These are phyloP conservation scores for Globodera ellingtonae DNA, from an alignment of 1,140 invertebrate genomes.

Conservation along the genomic window DNA sequence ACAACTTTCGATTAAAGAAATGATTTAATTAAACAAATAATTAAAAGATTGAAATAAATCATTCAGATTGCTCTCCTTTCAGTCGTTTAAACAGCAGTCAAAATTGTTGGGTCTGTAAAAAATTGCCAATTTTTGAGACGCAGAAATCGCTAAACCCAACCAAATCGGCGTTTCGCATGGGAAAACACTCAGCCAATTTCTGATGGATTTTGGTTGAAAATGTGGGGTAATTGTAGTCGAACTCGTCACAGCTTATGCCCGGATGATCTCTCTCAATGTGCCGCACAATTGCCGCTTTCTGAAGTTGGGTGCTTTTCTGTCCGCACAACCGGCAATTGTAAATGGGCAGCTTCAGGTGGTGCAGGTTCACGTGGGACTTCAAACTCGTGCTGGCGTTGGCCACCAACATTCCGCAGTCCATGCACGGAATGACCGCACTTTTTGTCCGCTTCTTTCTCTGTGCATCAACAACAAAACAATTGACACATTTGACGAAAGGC, in stretches of 20 bases:
- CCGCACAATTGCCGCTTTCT: background rate
- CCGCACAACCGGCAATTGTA: background rate
- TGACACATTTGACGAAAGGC: too few species aligned
- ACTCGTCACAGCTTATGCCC: background rate
- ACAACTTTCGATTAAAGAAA: background rate
- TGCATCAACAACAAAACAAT: background rate
- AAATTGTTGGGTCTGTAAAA: background rate
- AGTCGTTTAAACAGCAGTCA: background rate
- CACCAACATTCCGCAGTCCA: background rate
- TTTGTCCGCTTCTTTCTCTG: background rate
- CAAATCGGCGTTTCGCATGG: background rate
- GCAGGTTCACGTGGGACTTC: background rate
- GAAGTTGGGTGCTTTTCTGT: background rate
- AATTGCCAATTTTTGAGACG: background rate
- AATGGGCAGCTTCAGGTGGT: background rate
- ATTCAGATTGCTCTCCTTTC: background rate
- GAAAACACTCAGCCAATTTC: background rate
- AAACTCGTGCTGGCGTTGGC: background rate
- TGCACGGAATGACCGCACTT: background rate
- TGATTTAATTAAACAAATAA: too few species aligned
- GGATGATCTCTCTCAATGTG: background rate
- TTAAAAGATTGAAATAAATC: too few species aligned
- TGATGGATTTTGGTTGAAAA: constrained; percentile 1
- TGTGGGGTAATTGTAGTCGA: background rate
- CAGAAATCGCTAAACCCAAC: background rate